These are phyloP conservation scores for Folsomia manolachei DNA, from an alignment of 2,888 invertebrate genomes.

Conservation along the genomic window DNA sequence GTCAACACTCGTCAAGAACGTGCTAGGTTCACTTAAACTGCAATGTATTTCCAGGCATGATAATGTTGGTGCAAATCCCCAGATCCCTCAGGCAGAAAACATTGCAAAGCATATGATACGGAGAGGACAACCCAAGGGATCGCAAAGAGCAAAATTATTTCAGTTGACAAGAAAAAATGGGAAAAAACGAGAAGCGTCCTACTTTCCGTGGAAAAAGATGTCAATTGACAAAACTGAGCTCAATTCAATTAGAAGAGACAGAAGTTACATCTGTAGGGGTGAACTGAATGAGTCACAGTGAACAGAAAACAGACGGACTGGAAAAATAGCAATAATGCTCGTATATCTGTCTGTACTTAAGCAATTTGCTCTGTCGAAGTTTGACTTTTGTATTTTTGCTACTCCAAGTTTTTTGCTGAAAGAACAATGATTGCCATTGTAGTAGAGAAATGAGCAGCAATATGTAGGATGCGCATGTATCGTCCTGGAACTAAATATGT, in stretches of 20 bases:
- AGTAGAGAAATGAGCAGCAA: too few species aligned
- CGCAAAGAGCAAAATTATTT: too few species aligned
- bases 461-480: too few species aligned
- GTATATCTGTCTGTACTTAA: too few species aligned
- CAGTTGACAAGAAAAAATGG: background rate
- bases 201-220: constrained; percentile 8
- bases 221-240: constrained; percentile 17
- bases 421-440: background rate
- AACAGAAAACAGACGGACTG: background rate
- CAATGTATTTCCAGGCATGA: background rate
- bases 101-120: too few species aligned
- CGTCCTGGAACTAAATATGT: too few species aligned
- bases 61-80: too few species aligned
- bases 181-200: background rate
- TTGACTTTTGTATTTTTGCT: background rate
- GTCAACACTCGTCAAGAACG: background rate
- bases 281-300: background rate
- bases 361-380: background rate
- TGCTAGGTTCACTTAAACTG: background rate
- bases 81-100: too few species aligned
- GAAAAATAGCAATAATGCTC: too few species aligned
- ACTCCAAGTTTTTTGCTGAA: background rate
- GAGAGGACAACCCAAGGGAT: background rate
- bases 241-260: constrained; percentile 17
- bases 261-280: too few species aligned